Evolutionary conservation across 2,797 vertebrate species (phyloP).

Genomic region (Myotis vivesi): DNA sequence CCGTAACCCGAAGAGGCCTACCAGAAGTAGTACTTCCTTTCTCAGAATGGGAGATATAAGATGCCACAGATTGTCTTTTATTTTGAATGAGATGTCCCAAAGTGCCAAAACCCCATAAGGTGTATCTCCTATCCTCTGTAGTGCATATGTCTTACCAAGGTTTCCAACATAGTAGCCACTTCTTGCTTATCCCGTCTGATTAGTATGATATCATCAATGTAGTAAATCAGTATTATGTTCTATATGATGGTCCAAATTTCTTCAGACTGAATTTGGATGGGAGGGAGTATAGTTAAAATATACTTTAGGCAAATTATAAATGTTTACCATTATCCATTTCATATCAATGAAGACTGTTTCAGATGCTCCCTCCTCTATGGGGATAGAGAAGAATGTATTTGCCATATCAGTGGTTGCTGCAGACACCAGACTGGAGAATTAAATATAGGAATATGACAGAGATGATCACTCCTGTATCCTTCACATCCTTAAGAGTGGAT

Average conservation of each 20-base stretch:
- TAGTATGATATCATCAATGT: neutral
- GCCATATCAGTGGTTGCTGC: neutral
- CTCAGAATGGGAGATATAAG: neutral
- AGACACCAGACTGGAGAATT: neutral
- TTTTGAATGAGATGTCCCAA: neutral
- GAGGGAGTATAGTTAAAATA: neutral
- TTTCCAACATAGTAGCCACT: neutral
- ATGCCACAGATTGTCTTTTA: neutral
- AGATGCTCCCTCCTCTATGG: neutral
- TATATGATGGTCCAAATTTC: neutral
- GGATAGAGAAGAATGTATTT: neutral
- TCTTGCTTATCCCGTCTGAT: neutral
- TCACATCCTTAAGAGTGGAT: neutral
- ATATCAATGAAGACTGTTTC: neutral
- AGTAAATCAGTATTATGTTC: neutral
- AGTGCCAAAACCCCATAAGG: neutral
- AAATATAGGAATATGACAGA: neutral
- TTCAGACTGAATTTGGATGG: neutral
- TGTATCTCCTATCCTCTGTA: neutral
- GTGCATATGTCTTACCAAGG: neutral
- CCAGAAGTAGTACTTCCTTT: neutral
- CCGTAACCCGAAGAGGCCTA: neutral
- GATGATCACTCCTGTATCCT: neutral
- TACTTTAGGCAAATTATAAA: neutral
- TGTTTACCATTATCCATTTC: neutral